Evolutionary conservation across 2,888 invertebrate species (phyloP).

Genomic region (Oegoconia quadripuncta): DNA sequence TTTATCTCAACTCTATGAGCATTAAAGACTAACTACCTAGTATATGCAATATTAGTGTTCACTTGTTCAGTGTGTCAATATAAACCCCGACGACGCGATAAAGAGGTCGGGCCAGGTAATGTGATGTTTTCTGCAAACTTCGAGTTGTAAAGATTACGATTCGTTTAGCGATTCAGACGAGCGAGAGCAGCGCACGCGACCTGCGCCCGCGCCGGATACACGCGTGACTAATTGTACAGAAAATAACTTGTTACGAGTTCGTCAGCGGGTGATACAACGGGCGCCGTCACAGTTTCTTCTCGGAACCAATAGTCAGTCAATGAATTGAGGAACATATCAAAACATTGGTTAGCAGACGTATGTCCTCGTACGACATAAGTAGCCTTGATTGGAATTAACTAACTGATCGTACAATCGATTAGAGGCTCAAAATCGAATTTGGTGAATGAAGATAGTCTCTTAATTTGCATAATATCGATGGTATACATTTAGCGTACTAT

Average conservation of each 20-base stretch:
- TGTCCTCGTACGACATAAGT: neutral
- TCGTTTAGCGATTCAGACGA: constrained; percentile 7
- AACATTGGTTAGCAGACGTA: constrained; percentile 1
- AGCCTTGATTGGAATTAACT: too few relatives aligned
- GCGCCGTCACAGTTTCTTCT: constrained; percentile 67
- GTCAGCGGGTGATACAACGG: constrained; percentile 70
- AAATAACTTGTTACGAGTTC: constrained; percentile 58
- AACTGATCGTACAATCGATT: too few relatives aligned
- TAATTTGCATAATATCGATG: too few relatives aligned
- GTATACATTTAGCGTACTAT: too few relatives aligned
- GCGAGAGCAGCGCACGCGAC: constrained; percentile 38
- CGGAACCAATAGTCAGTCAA: constrained; percentile 55
- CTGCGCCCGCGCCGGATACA: constrained; percentile 69
- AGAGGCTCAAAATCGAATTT: too few relatives aligned
- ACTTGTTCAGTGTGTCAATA: neutral
- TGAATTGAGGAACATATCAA: constrained; percentile 7
- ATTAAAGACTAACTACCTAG: too few relatives aligned
- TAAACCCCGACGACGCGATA: neutral
- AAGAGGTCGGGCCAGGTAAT: neutral
- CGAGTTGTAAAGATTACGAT: neutral
- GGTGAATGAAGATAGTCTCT: too few relatives aligned
- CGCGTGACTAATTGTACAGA: constrained; percentile 76
- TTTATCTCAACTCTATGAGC: too few relatives aligned
- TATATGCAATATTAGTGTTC: neutral
- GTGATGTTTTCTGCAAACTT: neutral